Evolutionary conservation across 1,140 invertebrate species (phyloP).

Genomic region (Andrena cerasifolii): DNA sequence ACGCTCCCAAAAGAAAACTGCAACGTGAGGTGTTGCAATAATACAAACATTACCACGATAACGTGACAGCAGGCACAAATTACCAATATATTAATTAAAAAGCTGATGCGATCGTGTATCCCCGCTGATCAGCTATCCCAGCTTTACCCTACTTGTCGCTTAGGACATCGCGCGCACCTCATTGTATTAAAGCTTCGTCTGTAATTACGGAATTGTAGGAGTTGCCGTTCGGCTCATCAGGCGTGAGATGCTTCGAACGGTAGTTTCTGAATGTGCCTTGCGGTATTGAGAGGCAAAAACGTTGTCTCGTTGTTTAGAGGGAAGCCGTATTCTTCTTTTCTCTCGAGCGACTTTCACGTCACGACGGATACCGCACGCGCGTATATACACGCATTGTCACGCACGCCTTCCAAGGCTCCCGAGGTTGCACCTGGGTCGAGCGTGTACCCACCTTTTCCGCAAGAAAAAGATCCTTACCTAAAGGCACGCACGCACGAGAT

Average conservation of each 20-base stretch:
- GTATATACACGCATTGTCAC: conserved; percentile 63
- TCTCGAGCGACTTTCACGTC: conserved; percentile 53
- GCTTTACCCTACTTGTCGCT: too few species aligned
- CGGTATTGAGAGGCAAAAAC: conserved; percentile 1
- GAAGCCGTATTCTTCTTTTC: conserved; percentile 32
- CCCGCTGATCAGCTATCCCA: too few species aligned
- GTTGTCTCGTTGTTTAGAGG: conserved; percentile 49
- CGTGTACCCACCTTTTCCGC: conserved; percentile 63
- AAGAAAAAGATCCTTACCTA: conserved; percentile 79
- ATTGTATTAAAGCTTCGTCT: too few species aligned
- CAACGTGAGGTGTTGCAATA: too few species aligned
- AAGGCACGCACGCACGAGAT: conserved; percentile 79
- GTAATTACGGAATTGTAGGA: neutral
- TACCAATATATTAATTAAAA: too few species aligned
- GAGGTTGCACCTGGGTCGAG: conserved; percentile 65
- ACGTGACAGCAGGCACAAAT: too few species aligned
- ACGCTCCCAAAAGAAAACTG: too few species aligned
- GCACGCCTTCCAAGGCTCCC: conserved; percentile 58
- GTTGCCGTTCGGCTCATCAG: neutral
- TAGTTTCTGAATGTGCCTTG: neutral
- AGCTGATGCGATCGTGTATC: too few species aligned
- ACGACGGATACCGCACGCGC: conserved; percentile 38
- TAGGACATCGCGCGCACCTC: too few species aligned
- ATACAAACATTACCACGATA: too few species aligned
- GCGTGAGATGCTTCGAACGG: neutral